Base-by-base conservation (phyloP, 2,888 invertebrate genomes). In the Cephus runcator region DNA sequence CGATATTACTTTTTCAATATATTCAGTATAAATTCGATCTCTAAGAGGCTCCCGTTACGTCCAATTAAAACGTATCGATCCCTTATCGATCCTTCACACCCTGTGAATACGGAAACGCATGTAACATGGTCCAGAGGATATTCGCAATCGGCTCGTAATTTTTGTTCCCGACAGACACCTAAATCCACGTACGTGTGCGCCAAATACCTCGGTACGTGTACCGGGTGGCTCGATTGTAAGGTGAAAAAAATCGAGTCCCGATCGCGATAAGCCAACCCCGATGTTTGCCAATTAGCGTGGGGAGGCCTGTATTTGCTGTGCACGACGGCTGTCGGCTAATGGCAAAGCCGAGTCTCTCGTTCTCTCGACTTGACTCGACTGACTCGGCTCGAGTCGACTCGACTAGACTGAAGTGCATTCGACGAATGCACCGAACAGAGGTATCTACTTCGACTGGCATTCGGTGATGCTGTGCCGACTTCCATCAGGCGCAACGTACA, bases 241-340 rank as follows among this genome's bases (percentile, higher is more conserved):
- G 56, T 56, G 31, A 71, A 71, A 88, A 88, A 87, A 89, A 88
- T 88, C 84, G 82, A 80, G 71, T 83, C 83, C 84, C 87, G 86
- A 88, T 88, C 88, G 86, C 86, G 89, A 88, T 89, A 87, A 87
- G 85, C 85, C 83, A 81, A 81, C 81, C 81, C 82, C 87, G 87
- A 88, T 89, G 88, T 89, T 88, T 88, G 88, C 89, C 88, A 89
- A 89, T 89, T 89, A 89, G 85, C 84, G 83, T 84, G 82, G 80
- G 79, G 80, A 79, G 79, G 75, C 79, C 82, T 83, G 83, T 81
- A 83, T 84, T 83, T 80, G 81, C 83, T 83, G 83, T 85, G 84
- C 81, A 78, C 86, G 85, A 86, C 84, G 84, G 85, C 84, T 87
- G 88, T 87, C 84, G 86, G 85, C 86, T 87, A 88, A 88, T 88